Evolutionary conservation across 2,113 vertebrate genomes (phyloP).

Genomic region (Crocuta crocuta): DNA sequence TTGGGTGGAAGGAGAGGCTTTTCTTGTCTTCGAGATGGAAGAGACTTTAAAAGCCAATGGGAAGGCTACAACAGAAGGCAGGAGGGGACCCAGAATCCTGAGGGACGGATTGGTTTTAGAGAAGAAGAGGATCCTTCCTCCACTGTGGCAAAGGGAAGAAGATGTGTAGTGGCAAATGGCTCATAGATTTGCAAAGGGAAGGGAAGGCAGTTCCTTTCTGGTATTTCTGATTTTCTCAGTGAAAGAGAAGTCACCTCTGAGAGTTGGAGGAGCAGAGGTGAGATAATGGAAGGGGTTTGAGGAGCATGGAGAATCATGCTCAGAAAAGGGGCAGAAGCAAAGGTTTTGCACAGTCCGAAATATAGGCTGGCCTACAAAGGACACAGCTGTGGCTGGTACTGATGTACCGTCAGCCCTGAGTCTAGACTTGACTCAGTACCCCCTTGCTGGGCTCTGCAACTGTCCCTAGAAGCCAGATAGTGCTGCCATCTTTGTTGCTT

Average conservation of each 20-base stretch:
- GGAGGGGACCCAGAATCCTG: background rate
- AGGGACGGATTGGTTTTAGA: background rate
- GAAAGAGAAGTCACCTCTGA: background rate
- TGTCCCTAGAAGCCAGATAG: background rate
- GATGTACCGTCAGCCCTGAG: background rate
- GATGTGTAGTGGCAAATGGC: background rate
- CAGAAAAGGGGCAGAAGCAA: background rate
- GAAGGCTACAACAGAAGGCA: background rate
- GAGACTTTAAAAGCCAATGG: background rate
- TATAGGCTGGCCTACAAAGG: background rate
- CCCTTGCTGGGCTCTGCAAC: background rate
- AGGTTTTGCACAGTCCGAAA: background rate
- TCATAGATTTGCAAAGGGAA: background rate
- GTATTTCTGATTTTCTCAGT: background rate
- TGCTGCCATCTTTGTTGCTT: background rate
- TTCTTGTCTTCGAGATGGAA: background rate
- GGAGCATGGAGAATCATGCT: background rate
- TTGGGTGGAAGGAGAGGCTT: background rate
- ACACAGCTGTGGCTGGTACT: background rate
- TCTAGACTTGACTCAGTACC: background rate
- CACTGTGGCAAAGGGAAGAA: background rate
- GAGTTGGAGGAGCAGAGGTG: background rate
- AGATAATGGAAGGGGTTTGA: background rate
- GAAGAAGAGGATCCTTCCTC: background rate
- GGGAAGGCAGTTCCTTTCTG: background rate